Evolutionary conservation across 2,797 vertebrate species (phyloP).

Genomic region (Falco naumanni): DNA sequence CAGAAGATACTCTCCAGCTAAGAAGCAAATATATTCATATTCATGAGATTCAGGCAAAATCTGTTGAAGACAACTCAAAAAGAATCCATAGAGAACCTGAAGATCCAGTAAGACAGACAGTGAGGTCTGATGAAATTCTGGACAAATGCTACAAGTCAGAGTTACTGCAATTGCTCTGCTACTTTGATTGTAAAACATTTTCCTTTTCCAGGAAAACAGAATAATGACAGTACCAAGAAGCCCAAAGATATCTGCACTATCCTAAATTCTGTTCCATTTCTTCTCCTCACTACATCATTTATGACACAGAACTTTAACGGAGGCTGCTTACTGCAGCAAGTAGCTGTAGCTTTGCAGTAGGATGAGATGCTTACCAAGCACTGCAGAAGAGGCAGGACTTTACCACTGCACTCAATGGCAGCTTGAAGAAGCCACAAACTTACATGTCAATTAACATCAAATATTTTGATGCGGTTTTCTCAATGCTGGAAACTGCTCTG

Average conservation of each 20-base stretch:
- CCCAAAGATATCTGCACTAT: not conserved
- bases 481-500: not conserved
- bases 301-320: not conserved
- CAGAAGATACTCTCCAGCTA: not conserved
- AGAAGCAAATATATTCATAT: not conserved
- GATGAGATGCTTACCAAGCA: not conserved
- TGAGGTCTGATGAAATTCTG: not conserved
- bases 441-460: not conserved
- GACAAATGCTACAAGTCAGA: not conserved
- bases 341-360: not conserved
- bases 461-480: not conserved
- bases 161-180: not conserved
- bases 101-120: not conserved
- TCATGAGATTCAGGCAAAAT: not conserved
- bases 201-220: not conserved
- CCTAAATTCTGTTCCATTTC: not conserved
- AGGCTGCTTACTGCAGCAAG: not conserved
- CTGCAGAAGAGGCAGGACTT: not conserved
- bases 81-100: not conserved
- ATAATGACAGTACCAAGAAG: not conserved
- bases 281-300: not conserved
- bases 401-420: fast-evolving
- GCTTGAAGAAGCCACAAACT: not conserved
- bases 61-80: not conserved
- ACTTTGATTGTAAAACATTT: not conserved